These are phyloP conservation scores for Apostichopus japonicus DNA, from an alignment of 35 echinoderm and acorn worm genomes.

Conservation along the genomic window DNA sequence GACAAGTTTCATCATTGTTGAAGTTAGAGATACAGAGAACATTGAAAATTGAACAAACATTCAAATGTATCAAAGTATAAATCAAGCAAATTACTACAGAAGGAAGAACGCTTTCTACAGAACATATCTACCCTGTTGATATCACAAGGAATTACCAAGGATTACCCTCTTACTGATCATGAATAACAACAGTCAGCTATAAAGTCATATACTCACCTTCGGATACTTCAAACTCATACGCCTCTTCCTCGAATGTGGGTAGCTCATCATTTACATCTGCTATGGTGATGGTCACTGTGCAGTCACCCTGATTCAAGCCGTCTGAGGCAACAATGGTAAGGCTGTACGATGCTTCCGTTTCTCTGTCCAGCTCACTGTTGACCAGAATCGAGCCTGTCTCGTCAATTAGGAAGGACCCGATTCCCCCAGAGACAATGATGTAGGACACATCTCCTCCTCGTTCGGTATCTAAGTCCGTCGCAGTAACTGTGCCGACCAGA, in stretches of 20 bases:
- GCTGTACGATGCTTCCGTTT: background rate
- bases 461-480: background rate
- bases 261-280: conserved; percentile 8
- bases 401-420: background rate
- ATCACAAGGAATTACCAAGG: too few species aligned
- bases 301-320: background rate
- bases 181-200: too few species aligned
- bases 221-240: background rate
- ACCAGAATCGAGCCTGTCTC: background rate
- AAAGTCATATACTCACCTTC: background rate
- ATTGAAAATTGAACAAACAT: too few species aligned
- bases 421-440: background rate
- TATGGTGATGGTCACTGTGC: background rate
- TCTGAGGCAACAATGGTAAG: background rate
- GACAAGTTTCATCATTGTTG: too few species aligned
- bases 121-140: too few species aligned
- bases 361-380: conserved; percentile 3
- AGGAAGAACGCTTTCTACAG: too few species aligned
- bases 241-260: background rate
- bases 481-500: background rate
- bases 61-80: too few species aligned
- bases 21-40: too few species aligned
- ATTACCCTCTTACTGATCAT: too few species aligned
- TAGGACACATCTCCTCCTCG: background rate
- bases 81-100: too few species aligned